Evolutionary conservation across 2,113 vertebrate species (phyloP), one percentile per base, ranked within the genome.

Genomic region (Zapornia atra): DNA sequence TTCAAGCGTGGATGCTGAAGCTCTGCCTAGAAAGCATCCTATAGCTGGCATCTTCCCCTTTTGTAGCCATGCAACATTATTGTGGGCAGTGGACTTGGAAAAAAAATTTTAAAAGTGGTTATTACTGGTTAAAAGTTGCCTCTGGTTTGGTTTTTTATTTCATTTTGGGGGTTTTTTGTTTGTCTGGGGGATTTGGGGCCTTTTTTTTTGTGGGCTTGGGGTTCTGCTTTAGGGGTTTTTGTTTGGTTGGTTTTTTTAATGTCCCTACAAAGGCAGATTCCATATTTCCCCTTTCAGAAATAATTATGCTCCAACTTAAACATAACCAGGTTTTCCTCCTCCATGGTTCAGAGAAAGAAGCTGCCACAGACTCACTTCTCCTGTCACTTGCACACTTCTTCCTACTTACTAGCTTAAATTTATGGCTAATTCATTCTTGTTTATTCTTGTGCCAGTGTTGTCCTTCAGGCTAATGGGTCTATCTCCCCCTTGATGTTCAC

Each of bases 381-480:
- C 63, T 65, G 28, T 44, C 73, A 6, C 24, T 87, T 71, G 54
- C 25, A 50, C 25, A 8, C 59, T 82, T 85, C 70, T 61, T 95
- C 53, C 60, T 66, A 51, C 10, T 86, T 60, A 17, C 26, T 54
- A 16, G 10, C 64, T 66, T 50, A 38, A 63, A 94, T 94, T 85
- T 86, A 80, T 82, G 36, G 31, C 36, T 44, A 59, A 42, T 86
- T 59, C 17, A 51, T 82, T 87, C 63, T 33, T 88, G 54, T 90
- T 92, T 85, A 76, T 80, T 94, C 78, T 73, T 46, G 44, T 93
- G 70, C 31, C 66, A 70, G 6, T 6, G 19, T 2, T 91, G 81
- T 91, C 87, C 94, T 96, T 84, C 87, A 76, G 57, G 65, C 59
- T 91, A 82, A 85, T 64, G n/a, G 11, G 22, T 69, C 78, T 28